A percentile compares a stretch with the other conserved stretches of the same genome.
phyloP scores from a whole-genome alignment of 2,797 vertebrate genomes.

The Phataginus tricuspis region DNA sequence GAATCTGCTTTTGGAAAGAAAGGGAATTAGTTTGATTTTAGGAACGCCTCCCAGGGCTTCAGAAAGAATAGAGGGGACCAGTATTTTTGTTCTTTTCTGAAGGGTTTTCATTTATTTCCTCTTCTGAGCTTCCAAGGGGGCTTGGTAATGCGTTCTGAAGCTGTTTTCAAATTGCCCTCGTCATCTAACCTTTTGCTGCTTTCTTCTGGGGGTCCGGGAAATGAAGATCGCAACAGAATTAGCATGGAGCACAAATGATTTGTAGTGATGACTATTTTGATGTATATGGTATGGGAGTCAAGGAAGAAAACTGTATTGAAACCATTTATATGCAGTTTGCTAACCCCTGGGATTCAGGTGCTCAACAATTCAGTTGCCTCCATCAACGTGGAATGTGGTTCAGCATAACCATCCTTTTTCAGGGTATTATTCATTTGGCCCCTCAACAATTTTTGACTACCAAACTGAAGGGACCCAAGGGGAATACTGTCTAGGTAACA shows the following conservation, averaged over 20 bases:
- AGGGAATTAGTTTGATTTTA: constrained; percentile 74
- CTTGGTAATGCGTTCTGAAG: neutral
- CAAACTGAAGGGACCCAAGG: neutral
- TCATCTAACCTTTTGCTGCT: constrained; percentile 25
- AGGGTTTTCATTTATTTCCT: constrained; percentile 52
- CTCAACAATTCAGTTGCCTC: neutral
- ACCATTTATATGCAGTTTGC: neutral
- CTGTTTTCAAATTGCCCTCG: neutral
- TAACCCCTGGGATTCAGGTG: neutral
- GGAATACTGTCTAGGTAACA: neutral
- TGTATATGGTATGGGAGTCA: neutral
- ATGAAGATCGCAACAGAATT: neutral
- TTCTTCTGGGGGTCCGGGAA: neutral
- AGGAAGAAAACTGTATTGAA: neutral
- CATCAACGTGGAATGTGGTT: neutral
- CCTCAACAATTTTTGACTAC: neutral
- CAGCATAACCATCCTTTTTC: neutral
- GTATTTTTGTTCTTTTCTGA: constrained; percentile 57
- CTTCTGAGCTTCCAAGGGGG: constrained; percentile 29
- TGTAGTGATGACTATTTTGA: neutral
- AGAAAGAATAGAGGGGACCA: constrained; percentile 7
- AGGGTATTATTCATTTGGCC: neutral
- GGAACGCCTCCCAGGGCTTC: constrained; percentile 59
- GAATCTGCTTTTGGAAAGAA: constrained; percentile 54
- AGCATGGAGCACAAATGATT: neutral